Conservation (phyloP, 2,797 vertebrate species). For the Melanotaenia nigrans region DNA sequence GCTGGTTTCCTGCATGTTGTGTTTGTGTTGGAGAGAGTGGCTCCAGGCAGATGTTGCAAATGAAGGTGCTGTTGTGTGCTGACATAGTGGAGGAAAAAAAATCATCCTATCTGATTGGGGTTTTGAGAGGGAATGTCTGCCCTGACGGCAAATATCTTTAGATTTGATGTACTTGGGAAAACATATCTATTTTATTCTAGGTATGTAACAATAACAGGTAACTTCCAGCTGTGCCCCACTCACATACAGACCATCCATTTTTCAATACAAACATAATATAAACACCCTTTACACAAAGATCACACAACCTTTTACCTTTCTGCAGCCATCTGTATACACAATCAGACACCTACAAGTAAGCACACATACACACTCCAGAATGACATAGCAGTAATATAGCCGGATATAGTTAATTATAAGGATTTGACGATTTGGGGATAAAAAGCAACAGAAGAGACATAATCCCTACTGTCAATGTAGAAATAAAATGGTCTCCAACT, state of each 20-base stretch:
- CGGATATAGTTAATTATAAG: constrained; percentile 35
- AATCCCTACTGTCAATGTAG: constrained; percentile 5
- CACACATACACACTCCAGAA: constrained; percentile 25
- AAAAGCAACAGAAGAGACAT: constrained; percentile 19
- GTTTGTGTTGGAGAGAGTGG: constrained; percentile 81
- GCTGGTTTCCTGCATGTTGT: constrained; percentile 73
- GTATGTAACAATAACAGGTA: constrained; percentile 29
- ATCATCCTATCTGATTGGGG: constrained; percentile 55
- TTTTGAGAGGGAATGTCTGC: constrained; percentile 47
- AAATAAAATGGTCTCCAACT: not conserved
- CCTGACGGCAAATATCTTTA: constrained; percentile 12
- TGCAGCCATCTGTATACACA: constrained; percentile 64
- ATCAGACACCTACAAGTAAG: constrained; percentile 34
- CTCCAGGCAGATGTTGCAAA: constrained; percentile 82
- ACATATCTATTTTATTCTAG: constrained; percentile 23
- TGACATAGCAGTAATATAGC: constrained; percentile 36
- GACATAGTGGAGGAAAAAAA: constrained; percentile 50
- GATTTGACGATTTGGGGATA: constrained; percentile 30
- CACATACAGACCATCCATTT: constrained; percentile 55
- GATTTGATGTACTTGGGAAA: constrained; percentile 5
- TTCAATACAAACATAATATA: constrained; percentile 48
- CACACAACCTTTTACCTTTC: constrained; percentile 59
- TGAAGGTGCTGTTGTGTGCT: constrained; percentile 74
- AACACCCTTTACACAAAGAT: constrained; percentile 63
- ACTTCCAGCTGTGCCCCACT: constrained; percentile 54